A percentile compares a stretch with the other conserved stretches of the same genome.
phyloP scores from a whole-genome alignment of 2,797 vertebrate species.

The Simalia tracyae region DNA sequence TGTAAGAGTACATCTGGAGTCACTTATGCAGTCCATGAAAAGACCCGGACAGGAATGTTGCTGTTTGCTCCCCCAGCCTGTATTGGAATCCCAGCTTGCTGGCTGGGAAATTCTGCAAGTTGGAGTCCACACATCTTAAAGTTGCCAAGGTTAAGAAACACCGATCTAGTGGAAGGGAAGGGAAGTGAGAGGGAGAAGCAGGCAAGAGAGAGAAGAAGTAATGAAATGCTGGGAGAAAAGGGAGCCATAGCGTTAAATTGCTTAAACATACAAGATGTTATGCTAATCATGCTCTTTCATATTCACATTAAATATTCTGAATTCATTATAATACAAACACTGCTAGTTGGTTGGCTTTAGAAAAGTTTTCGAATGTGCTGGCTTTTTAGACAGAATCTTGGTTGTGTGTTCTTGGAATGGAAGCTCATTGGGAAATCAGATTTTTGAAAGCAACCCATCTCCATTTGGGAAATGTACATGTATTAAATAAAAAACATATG shows the following conservation, averaged over 20 bases:
- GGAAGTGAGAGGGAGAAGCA: background rate
- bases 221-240: background rate
- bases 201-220: background rate
- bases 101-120: too few species aligned
- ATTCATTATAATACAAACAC: background rate
- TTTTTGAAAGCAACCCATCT: background rate
- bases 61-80: background rate
- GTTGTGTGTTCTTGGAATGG: background rate
- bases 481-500: background rate
- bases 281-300: background rate
- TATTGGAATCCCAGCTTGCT: background rate
- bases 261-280: background rate
- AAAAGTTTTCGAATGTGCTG: background rate
- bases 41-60: background rate
- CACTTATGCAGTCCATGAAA: background rate
- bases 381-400: background rate
- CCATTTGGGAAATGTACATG: background rate
- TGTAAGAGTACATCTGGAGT: background rate
- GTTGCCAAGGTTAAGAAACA: too few species aligned
- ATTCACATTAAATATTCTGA: background rate
- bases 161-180: background rate
- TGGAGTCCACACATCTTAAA: too few species aligned
- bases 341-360: background rate
- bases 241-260: background rate
- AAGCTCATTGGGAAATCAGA: background rate